Evolutionary conservation across 2,797 vertebrate genomes (phyloP).

Genomic region (Vultur gryphus): DNA sequence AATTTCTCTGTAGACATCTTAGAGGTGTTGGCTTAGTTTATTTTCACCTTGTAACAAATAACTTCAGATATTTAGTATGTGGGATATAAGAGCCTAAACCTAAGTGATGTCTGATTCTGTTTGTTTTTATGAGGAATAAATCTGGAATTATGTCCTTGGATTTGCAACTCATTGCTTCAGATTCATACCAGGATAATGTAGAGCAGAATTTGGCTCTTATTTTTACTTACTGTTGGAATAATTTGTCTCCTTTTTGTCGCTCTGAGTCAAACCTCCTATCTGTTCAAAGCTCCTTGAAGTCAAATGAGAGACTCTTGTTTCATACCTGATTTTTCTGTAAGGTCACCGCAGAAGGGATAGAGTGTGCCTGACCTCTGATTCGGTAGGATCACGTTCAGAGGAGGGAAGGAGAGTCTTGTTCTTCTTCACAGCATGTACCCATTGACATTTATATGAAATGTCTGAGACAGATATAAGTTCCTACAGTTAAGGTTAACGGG

Average conservation of each 20-base stretch:
- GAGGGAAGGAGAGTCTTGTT: not conserved
- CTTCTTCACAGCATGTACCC: not conserved
- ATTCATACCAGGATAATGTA: not conserved
- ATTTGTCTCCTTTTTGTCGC: not conserved
- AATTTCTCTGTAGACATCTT: not conserved
- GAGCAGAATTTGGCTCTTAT: not conserved
- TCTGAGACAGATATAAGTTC: not conserved
- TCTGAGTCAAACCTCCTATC: not conserved
- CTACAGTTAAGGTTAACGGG: not conserved
- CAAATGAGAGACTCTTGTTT: not conserved
- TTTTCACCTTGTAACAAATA: not conserved
- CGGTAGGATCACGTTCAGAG: not conserved
- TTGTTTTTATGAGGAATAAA: not conserved
- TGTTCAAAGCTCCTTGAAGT: not conserved
- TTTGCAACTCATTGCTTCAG: not conserved
- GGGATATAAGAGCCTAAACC: constrained; percentile 24
- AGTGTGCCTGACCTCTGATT: not conserved
- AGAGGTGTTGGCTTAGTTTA: not conserved
- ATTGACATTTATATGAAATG: not conserved
- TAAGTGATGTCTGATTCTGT: not conserved
- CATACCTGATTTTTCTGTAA: not conserved
- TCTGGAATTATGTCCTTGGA: not conserved
- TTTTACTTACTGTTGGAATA: not conserved
- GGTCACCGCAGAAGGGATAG: not conserved
- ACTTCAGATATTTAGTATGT: not conserved